A percentile compares a stretch with the other conserved stretches of the same genome.
Conservation (phyloP, 2,888 invertebrate species). For the Heliconius sara region DNA sequence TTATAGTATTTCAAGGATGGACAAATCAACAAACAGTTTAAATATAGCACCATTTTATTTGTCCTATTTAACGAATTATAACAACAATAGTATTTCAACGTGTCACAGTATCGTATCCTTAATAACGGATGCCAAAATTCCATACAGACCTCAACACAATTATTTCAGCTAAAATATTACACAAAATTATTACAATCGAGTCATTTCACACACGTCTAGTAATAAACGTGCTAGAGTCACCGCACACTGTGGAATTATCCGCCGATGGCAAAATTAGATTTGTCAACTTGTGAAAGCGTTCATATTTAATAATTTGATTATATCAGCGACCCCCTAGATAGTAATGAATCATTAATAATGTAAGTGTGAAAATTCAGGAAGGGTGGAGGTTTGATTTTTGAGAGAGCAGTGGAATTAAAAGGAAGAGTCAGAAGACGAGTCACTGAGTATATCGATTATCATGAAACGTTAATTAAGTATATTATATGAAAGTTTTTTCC, state of each 20-base stretch:
- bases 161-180: constrained; percentile 71
- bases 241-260: constrained; percentile 25
- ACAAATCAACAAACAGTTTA: background rate
- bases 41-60: background rate
- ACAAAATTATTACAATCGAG: constrained; percentile 71
- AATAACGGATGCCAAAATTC: constrained; percentile 49
- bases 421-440: background rate
- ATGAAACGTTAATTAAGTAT: background rate
- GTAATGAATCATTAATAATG: constrained; percentile 22
- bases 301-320: constrained; percentile 28
- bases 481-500: background rate
- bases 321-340: constrained; percentile 15
- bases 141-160: constrained; percentile 68
- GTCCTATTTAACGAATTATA: background rate
- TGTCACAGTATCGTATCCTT: constrained; percentile 39
- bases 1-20: background rate
- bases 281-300: constrained; percentile 26
- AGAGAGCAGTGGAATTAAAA: background rate
- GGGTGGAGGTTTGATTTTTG: constrained; percentile 12
- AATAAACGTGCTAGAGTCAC: constrained; percentile 12
- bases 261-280: constrained; percentile 28
- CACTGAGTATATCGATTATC: background rate
- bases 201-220: constrained; percentile 54
- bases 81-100: constrained; percentile 9
- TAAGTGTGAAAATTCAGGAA: constrained; percentile 12